These are phyloP conservation scores for Coracias cyanogaster DNA, from an alignment of 2,797 vertebrate species.

Conservation along the genomic window DNA sequence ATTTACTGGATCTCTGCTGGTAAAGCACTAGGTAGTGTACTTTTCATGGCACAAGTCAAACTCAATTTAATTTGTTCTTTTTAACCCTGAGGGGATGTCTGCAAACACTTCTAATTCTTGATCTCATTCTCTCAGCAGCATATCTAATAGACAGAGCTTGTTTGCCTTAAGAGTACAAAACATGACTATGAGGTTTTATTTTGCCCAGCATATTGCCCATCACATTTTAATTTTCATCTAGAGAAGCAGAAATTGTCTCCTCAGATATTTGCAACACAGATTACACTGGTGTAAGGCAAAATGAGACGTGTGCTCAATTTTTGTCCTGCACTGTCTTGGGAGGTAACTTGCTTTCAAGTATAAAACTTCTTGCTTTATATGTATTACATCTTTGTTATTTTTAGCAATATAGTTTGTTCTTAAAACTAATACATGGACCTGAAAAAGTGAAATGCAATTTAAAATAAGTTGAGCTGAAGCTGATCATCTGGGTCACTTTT, in stretches of 20 bases:
- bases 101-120: not conserved
- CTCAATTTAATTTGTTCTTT: not conserved
- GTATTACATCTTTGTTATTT: not conserved
- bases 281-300: not conserved
- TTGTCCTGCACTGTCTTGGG: not conserved
- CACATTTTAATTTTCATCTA: not conserved
- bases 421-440: not conserved
- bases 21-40: not conserved
- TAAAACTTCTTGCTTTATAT: not conserved
- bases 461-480: not conserved
- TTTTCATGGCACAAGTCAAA: not conserved
- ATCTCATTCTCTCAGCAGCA: not conserved
- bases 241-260: not conserved
- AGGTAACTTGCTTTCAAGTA: not conserved
- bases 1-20: not conserved
- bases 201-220: not conserved
- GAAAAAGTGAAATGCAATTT: not conserved
- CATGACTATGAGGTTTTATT: not conserved
- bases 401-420: not conserved
- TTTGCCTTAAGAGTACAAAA: not conserved
- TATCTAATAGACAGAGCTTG: not conserved
- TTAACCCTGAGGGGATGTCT: not conserved
- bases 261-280: not conserved
- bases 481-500: not conserved
- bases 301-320: not conserved